phyloP scores from a whole-genome alignment of 30 jellyfish, hydroid and myxozoan genomes.

The Chrysaora quinquecirrha region DNA sequence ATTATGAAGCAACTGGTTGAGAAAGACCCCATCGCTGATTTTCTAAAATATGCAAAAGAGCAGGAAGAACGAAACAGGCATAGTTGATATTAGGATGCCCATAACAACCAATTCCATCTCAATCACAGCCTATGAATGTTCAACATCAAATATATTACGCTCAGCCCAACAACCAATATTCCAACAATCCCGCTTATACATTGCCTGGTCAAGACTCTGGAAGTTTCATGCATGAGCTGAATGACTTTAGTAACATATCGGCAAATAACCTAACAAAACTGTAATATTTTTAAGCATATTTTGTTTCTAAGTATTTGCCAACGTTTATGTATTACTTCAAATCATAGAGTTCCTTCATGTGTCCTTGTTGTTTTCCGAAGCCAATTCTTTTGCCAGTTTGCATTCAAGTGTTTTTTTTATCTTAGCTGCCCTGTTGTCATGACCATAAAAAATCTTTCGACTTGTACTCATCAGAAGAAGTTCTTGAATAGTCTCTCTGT shows the following conservation, averaged over 20 bases:
- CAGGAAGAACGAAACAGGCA: conserved; percentile 59
- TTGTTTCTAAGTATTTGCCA: not conserved
- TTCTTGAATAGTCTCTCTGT: conserved; percentile 25
- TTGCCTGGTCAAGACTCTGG: conserved; percentile 28
- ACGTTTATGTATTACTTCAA: not conserved
- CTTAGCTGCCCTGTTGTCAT: conserved; percentile 34
- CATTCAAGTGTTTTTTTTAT: conserved; percentile 19
- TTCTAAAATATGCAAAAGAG: conserved; percentile 31
- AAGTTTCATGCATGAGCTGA: too few relatives aligned
- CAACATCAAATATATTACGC: conserved; percentile 8
- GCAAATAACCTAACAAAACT: conserved; percentile 9
- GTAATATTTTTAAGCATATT: conserved; percentile 4
- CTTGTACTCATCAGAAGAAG: conserved; percentile 32
- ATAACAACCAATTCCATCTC: conserved; percentile 24
- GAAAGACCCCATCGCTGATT: conserved; percentile 44
- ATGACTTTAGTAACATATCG: conserved; percentile 19
- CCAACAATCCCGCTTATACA: conserved; percentile 6
- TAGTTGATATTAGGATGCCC: too few relatives aligned
- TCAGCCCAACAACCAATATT: conserved; percentile 8
- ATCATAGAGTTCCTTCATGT: conserved; percentile 1
- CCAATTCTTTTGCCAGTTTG: conserved; percentile 28
- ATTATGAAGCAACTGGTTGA: conserved; percentile 27
- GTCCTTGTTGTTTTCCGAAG: not conserved
- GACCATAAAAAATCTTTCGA: conserved; percentile 25
- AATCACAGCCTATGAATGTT: conserved; percentile 6